Evolutionary conservation across 2,113 vertebrate genomes (phyloP).

Genomic region (Tamias sibiricus): DNA sequence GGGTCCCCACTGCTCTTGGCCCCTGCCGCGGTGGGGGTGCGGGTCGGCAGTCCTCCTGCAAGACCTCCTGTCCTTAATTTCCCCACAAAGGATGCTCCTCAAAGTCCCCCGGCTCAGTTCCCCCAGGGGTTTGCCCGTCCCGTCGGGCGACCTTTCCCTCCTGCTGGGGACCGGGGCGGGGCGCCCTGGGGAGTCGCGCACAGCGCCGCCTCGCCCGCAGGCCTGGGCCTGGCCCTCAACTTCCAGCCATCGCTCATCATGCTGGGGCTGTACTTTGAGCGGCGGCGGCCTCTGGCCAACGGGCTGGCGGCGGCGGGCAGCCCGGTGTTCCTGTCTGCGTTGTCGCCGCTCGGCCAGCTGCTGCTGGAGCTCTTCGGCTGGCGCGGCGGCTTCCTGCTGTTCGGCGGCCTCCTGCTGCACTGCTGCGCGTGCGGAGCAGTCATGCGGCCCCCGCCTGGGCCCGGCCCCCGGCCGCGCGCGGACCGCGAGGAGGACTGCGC

Average conservation of each 20-base stretch:
- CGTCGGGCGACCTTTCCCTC: neutral
- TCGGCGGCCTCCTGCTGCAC: slow-evolving; percentile 89
- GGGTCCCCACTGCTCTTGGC: neutral
- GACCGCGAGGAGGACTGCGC: slow-evolving; percentile 65
- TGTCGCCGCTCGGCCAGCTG: slow-evolving; percentile 89
- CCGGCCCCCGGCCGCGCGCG: slow-evolving; percentile 51
- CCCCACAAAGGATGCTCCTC: neutral
- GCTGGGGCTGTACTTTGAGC: slow-evolving; percentile 89
- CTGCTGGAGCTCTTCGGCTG: slow-evolving; percentile 89
- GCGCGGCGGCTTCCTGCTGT: slow-evolving; percentile 90
- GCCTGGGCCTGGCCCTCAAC: slow-evolving; percentile 89
- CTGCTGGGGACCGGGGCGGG: neutral
- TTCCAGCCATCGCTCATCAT: slow-evolving; percentile 90
- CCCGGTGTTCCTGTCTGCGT: slow-evolving; percentile 88
- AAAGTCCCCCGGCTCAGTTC: neutral
- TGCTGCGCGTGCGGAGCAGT: slow-evolving; percentile 90
- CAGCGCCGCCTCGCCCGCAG: slow-evolving; percentile 60
- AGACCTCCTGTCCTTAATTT: neutral
- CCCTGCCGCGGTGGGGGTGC: accelerated
- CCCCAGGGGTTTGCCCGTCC: neutral
- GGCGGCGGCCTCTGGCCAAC: slow-evolving; percentile 88
- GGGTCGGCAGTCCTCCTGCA: neutral
- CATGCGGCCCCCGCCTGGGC: slow-evolving; percentile 87
- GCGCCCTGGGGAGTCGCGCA: neutral
- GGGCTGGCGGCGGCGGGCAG: slow-evolving; percentile 90